Evolutionary conservation across 2,888 invertebrate species (phyloP), one percentile per base, ranked within the genome.

Genomic region (Dicyrtomina minuta): DNA sequence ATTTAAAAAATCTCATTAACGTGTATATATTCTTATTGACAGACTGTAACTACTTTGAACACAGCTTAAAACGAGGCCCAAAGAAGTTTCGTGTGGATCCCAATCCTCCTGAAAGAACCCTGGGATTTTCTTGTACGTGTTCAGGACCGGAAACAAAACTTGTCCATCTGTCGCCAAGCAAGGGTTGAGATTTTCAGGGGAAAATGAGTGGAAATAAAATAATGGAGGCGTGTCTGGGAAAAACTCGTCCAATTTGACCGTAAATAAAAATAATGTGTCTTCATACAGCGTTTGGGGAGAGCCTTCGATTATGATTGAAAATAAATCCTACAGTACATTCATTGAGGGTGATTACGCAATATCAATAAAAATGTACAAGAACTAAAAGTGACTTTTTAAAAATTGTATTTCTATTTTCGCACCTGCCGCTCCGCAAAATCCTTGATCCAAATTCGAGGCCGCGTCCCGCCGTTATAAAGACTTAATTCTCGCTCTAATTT

Each of bases 31-130:
- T n/a, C n/a, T n/a, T n/a, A n/a, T n/a, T n/a, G n/a, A n/a, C n/a
- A n/a, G n/a, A n/a, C n/a, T n/a, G n/a, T n/a, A n/a, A n/a, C n/a
- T 67, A 67, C 67, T 68, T 26, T 55, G 68, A 68, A 68, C 51
- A 33, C 60, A 60, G 13, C 33, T 55, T 4, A 68, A 26, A 24
- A 68, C 53, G 4, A 68, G 33, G 1, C 61, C 68, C n/a, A 68
- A 13, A 2, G 53, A 53, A 2, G 59, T 41, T n/a, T 68, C 68
- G 5, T 27, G 24, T 2, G 53, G 33, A 17, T 61, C 61, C 67
- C 68, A 68, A 8, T 17, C 24, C 12, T 68, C 68, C 33, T 33
- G 17, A 2, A 46, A 22, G 20, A 22, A 33, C 15, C 61, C 53
- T 0, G 39, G 33, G 20, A 68, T 33, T 17, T 27, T 41, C 24